These are phyloP conservation scores for Ophion costatus DNA, from an alignment of 2,888 invertebrate species.

Conservation along the genomic window DNA sequence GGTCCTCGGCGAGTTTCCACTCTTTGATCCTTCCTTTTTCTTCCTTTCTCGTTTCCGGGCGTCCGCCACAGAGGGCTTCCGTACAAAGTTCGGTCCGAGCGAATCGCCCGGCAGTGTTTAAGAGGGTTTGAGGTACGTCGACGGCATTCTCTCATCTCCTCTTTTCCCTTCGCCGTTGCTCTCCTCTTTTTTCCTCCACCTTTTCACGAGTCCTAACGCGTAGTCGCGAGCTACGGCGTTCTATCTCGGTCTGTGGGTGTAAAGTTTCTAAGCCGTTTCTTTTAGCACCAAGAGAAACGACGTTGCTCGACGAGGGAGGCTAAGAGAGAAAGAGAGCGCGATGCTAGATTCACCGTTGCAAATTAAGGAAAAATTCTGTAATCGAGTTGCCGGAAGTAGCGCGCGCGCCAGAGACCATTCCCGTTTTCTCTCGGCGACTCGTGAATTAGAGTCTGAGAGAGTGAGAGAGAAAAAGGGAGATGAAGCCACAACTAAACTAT, in stretches of 20 bases:
- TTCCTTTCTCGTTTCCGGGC: slow-evolving; percentile 46
- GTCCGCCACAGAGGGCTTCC: slow-evolving; percentile 46
- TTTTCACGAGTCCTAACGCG: slow-evolving; percentile 26
- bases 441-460: slow-evolving; percentile 23
- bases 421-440: slow-evolving; percentile 39
- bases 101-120: slow-evolving; percentile 50
- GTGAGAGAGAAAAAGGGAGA: slow-evolving; percentile 23
- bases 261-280: slow-evolving; percentile 69
- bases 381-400: slow-evolving; percentile 71
- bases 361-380: slow-evolving; percentile 74
- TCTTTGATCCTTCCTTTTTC: slow-evolving; percentile 45
- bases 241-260: slow-evolving; percentile 42
- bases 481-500: slow-evolving; percentile 54
- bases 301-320: slow-evolving; percentile 50
- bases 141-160: slow-evolving; percentile 37
- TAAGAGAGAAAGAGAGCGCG: slow-evolving; percentile 36
- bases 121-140: slow-evolving; percentile 48
- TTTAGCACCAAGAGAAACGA: slow-evolving; percentile 61
- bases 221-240: slow-evolving; percentile 21
- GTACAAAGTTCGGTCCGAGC: slow-evolving; percentile 58
- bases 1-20: slow-evolving; percentile 23
- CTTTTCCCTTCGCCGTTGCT: neutral
- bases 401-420: slow-evolving; percentile 45
- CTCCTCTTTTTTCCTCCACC: slow-evolving; percentile 10
- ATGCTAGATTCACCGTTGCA: slow-evolving; percentile 65